A percentile compares a stretch with the other conserved stretches of the same genome.
Evolutionary conservation across 2,888 invertebrate genomes (phyloP).

Genomic region (Acanthosepion esculentum): DNA sequence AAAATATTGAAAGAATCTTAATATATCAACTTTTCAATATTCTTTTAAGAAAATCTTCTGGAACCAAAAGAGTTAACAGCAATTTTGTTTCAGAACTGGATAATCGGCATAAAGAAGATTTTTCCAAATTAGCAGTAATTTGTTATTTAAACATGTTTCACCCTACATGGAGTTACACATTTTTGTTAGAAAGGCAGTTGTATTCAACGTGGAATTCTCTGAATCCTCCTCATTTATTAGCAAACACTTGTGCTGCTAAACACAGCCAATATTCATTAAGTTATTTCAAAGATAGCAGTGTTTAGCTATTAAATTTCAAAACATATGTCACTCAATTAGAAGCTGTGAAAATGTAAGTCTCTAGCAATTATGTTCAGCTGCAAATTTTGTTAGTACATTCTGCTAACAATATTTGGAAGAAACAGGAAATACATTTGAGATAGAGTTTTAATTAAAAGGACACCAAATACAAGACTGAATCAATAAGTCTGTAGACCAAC

Average conservation of each 20-base stretch:
- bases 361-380: not conserved
- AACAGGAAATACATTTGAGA: not conserved
- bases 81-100: not conserved
- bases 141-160: not conserved
- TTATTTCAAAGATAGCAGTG: not conserved
- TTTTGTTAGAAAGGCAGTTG: not conserved
- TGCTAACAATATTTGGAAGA: not conserved
- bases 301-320: conserved; percentile 9
- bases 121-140: not conserved
- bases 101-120: not conserved
- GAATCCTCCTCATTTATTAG: not conserved
- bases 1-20: too few relatives aligned
- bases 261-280: not conserved
- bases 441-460: not conserved
- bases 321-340: not conserved
- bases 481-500: not conserved
- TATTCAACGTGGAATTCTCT: not conserved
- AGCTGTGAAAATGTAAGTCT: conserved; percentile 17
- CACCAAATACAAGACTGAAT: not conserved
- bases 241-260: not conserved
- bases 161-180: not conserved
- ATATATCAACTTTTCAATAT: too few relatives aligned
- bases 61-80: not conserved
- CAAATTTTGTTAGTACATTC: not conserved
- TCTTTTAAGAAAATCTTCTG: not conserved